Percentiles rank a stretch among this genome's conserved stretches.
Conservation (phyloP, 2,797 vertebrate genomes). For the Danio jaintianensis region DNA sequence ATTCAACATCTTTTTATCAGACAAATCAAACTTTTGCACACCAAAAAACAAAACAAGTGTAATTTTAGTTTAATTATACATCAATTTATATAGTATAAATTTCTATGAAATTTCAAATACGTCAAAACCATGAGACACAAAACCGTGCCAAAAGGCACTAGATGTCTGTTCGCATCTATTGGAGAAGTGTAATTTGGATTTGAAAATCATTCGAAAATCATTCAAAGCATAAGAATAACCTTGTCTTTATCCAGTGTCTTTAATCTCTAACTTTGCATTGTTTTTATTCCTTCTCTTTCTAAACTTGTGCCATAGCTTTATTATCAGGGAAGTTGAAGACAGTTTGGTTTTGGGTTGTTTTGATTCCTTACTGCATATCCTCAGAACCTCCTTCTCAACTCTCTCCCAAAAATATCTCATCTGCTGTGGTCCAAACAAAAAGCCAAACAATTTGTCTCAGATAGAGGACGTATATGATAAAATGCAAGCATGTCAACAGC, state of each 20-base stretch:
- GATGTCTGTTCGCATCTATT: too few relatives aligned
- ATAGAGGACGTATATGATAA: neutral
- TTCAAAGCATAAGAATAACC: constrained; percentile 1
- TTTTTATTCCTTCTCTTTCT: neutral
- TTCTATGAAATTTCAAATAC: too few relatives aligned
- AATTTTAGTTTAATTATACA: too few relatives aligned
- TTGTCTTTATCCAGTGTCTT: constrained; percentile 4
- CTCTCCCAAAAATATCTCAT: constrained; percentile 54
- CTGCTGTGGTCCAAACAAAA: constrained; percentile 18
- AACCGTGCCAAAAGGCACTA: too few relatives aligned
- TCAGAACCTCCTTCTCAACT: constrained; percentile 40
- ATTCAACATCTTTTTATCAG: too few relatives aligned
- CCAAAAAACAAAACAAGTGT: too few relatives aligned
- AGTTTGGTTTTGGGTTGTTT: constrained; percentile 25
- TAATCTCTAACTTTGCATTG: constrained; percentile 4
- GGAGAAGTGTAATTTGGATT: too few relatives aligned
- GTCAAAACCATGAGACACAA: too few relatives aligned
- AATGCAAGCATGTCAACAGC: neutral
- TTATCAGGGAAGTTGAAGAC: neutral
- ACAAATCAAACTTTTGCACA: too few relatives aligned
- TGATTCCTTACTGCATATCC: constrained; percentile 1
- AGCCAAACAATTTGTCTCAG: neutral
- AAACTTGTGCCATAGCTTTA: neutral
- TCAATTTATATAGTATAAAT: too few relatives aligned
- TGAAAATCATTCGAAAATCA: too few relatives aligned